Evolutionary conservation across 2,888 invertebrate species (phyloP).

Genomic region (Ecdyonurus torrentis): DNA sequence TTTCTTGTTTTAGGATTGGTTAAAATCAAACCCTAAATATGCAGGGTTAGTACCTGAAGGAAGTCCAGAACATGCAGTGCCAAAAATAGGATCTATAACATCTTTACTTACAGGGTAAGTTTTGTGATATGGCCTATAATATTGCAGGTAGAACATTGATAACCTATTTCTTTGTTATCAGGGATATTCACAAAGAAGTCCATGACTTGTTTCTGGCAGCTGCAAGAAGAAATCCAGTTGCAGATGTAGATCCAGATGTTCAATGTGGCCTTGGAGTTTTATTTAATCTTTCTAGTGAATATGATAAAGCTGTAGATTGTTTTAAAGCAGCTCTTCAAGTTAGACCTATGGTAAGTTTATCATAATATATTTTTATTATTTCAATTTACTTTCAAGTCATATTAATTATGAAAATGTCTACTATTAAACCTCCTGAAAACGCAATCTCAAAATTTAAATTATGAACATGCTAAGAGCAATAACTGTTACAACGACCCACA

Average conservation of each 20-base stretch:
- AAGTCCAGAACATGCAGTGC: neutral
- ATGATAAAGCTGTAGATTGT: slow-evolving; percentile 92
- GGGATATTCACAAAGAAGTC: slow-evolving; percentile 42
- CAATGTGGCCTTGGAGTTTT: slow-evolving; percentile 90
- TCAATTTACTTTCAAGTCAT: too few relatives aligned
- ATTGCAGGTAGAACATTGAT: neutral
- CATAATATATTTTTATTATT: too few relatives aligned
- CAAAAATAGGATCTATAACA: slow-evolving; percentile 21
- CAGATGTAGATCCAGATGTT: slow-evolving; percentile 69
- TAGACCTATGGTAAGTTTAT: slow-evolving; percentile 43
- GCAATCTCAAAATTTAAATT: too few relatives aligned
- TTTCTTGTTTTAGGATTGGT: slow-evolving; percentile 37
- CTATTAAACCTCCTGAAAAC: too few relatives aligned
- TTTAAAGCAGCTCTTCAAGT: slow-evolving; percentile 79
- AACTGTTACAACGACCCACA: too few relatives aligned
- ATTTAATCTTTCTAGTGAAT: slow-evolving; percentile 87
- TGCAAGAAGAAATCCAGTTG: slow-evolving; percentile 51
- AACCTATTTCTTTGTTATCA: slow-evolving; percentile 19
- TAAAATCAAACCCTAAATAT: slow-evolving; percentile 66
- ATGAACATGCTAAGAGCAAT: too few relatives aligned
- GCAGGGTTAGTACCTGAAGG: slow-evolving; percentile 39
- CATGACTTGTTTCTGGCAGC: slow-evolving; percentile 62
- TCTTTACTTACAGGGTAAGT: slow-evolving; percentile 31
- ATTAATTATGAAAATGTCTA: too few relatives aligned
- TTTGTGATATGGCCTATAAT: slow-evolving; percentile 2